Conservation (phyloP, 30 jellyfish, hydroid and myxozoan genomes). For the Turritopsis rubra region DNA sequence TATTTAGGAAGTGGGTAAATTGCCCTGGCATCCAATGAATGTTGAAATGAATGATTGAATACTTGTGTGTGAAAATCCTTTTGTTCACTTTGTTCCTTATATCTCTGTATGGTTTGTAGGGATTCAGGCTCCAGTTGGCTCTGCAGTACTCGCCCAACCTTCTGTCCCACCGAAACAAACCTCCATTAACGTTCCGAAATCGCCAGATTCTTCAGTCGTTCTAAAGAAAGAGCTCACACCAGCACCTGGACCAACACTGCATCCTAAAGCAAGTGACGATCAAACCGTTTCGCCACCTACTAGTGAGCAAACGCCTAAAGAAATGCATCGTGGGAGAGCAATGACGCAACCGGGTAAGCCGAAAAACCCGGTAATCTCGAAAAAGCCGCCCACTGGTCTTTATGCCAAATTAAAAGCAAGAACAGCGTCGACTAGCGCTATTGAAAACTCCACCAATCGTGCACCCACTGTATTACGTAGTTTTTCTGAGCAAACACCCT, state of each 20-base stretch:
- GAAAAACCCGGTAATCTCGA: background rate
- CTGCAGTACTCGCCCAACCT: background rate
- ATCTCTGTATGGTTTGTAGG: background rate
- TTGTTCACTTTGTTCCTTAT: too few species aligned
- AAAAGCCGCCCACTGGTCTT: slow-evolving; percentile 22
- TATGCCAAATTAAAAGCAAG: slow-evolving; percentile 15
- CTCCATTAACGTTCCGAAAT: background rate
- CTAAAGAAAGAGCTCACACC: background rate
- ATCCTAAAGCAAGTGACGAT: background rate
- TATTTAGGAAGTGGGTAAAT: too few species aligned
- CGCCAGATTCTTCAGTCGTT: background rate
- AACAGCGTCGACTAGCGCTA: background rate
- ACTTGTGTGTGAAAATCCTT: too few species aligned
- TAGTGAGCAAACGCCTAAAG: background rate
- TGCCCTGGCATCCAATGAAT: too few species aligned
- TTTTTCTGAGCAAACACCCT: background rate
- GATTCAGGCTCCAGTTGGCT: background rate
- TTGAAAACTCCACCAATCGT: background rate
- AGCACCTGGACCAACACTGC: background rate
- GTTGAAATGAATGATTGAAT: too few species aligned
- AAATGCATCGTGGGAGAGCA: background rate
- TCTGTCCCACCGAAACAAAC: background rate
- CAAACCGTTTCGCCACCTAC: background rate
- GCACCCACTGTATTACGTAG: background rate
- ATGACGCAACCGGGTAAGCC: background rate